These are phyloP conservation scores for Nemapogon koenigi DNA, from an alignment of 2,888 invertebrate genomes.

Conservation along the genomic window DNA sequence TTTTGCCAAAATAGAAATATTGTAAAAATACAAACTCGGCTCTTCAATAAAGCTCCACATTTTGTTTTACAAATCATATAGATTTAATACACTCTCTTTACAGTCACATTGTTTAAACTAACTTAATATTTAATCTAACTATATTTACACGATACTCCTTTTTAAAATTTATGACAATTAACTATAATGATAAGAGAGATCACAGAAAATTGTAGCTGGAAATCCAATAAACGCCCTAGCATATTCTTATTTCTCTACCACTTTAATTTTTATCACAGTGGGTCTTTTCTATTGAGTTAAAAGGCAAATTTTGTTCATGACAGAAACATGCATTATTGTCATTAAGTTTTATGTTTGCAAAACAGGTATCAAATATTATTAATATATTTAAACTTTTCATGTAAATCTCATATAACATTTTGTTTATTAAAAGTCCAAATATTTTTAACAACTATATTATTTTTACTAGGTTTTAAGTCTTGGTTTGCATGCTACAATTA, in stretches of 20 bases:
- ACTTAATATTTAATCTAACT: conserved; percentile 27
- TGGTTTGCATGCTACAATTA: conserved; percentile 53
- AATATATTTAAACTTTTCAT: too few species aligned
- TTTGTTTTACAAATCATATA: conserved; percentile 62
- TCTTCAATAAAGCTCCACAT: conserved; percentile 60
- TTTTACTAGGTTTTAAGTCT: conserved; percentile 10
- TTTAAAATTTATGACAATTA: conserved; percentile 54
- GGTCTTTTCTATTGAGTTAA: conserved; percentile 38
- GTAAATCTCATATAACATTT: too few species aligned
- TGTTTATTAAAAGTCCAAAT: too few species aligned
- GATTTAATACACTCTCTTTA: conserved; percentile 61
- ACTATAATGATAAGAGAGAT: conserved; percentile 63
- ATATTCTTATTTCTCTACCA: conserved; percentile 55
- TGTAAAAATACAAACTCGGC: conserved; percentile 63
- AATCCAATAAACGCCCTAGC: conserved; percentile 59
- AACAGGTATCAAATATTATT: too few species aligned
- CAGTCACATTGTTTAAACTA: conserved; percentile 49
- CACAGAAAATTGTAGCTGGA: conserved; percentile 68
- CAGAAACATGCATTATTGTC: too few species aligned
- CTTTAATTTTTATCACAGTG: conserved; percentile 59
- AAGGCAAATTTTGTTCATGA: conserved; percentile 40
- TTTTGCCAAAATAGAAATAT: conserved; percentile 46
- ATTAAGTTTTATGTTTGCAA: too few species aligned
- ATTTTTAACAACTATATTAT: conserved; percentile 6
- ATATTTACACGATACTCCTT: conserved; percentile 52